Percentiles rank a stretch among this genome's conserved stretches.
Conservation (phyloP, 2,888 invertebrate species). For the Phengaris alcon region DNA sequence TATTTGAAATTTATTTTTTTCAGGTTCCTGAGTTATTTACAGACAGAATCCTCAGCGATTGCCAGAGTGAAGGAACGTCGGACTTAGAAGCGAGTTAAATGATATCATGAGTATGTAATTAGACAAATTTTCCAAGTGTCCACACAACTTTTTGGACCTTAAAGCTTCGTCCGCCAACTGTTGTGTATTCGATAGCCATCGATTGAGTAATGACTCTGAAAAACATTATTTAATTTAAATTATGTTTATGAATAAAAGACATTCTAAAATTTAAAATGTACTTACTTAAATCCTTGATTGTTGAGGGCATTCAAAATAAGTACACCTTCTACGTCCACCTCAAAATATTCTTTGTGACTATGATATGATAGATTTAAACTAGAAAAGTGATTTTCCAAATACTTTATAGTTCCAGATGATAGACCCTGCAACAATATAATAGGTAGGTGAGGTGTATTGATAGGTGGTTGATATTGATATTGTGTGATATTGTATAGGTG, state of each 20-base stretch:
- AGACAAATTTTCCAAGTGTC: conserved; percentile 53
- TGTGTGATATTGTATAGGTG: no score
- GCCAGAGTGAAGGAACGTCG: conserved; percentile 66
- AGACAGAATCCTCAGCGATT: conserved; percentile 71
- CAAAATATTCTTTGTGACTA: conserved; percentile 51
- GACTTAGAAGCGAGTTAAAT: conserved; percentile 6
- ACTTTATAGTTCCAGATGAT: background rate
- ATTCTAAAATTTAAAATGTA: conserved; percentile 23
- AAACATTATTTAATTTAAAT: conserved; percentile 14
- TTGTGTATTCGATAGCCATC: conserved; percentile 67
- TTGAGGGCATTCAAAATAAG: conserved; percentile 57
- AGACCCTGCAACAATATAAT: conserved; percentile 19
- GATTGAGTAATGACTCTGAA: conserved; percentile 66
- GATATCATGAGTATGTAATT: background rate
- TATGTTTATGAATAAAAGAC: background rate
- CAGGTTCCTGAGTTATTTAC: conserved; percentile 75
- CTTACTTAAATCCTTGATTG: conserved; percentile 50
- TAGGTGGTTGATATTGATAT: conserved; percentile 27
- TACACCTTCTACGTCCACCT: conserved; percentile 59
- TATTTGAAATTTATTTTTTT: conserved; percentile 39
- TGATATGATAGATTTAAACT: conserved; percentile 45
- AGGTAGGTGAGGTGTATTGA: background rate
- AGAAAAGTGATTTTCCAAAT: conserved; percentile 47
- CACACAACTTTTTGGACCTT: conserved; percentile 67
- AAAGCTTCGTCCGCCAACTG: conserved; percentile 66